Evolutionary conservation across 2,888 invertebrate species (phyloP).

Genomic region (Timema cristinae): DNA sequence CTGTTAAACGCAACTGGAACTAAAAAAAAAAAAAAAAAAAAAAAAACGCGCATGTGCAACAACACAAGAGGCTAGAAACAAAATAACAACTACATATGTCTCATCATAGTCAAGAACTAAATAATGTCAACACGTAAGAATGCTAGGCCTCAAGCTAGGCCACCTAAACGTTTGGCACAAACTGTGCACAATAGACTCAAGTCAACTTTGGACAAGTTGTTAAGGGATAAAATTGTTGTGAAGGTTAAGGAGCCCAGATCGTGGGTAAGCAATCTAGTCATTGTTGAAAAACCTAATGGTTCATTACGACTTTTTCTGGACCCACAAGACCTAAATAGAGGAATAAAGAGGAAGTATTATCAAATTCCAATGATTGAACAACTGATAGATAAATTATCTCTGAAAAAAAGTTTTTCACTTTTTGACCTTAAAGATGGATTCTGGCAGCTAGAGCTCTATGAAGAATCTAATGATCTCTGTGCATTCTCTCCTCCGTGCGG

Average conservation of each 20-base stretch:
- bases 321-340: constrained; percentile 19
- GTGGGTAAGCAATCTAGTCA: constrained; percentile 19
- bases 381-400: neutral
- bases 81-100: no score
- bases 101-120: no score
- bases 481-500: neutral
- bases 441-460: neutral
- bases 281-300: constrained; percentile 21
- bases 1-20: no score
- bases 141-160: neutral
- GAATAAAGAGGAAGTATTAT: constrained; percentile 16
- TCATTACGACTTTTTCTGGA: constrained; percentile 19
- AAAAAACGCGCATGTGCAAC: no score
- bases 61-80: no score
- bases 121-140: no score
- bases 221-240: neutral
- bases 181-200: neutral
- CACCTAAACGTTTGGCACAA: neutral
- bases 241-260: constrained; percentile 10
- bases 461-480: neutral
- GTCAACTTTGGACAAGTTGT: neutral
- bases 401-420: neutral
- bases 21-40: no score
- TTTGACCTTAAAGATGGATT: constrained; percentile 6
- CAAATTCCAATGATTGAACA: constrained; percentile 4